Conservation (phyloP, 2,797 vertebrate species). For the Lagocephalus sceleratus region DNA sequence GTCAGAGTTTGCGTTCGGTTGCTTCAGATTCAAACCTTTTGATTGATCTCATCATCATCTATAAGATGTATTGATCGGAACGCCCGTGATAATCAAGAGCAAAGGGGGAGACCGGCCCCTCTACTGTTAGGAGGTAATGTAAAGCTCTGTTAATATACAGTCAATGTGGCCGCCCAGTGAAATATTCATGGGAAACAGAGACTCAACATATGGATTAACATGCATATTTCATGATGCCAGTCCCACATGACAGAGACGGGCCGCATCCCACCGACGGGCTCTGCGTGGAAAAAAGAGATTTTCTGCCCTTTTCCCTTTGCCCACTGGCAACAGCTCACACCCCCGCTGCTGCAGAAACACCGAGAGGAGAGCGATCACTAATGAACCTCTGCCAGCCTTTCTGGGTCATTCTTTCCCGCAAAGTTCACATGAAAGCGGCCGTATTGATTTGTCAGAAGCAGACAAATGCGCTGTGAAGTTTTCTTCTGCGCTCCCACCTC, state of each 20-base stretch:
- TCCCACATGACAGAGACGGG: constrained; percentile 41
- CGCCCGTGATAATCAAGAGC: constrained; percentile 29
- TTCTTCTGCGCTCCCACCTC: constrained; percentile 41
- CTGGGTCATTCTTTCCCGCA: constrained; percentile 54
- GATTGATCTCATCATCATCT: constrained; percentile 46
- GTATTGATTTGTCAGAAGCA: constrained; percentile 71
- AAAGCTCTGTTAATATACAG: constrained; percentile 12
- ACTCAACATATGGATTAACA: constrained; percentile 66
- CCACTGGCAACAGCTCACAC: constrained; percentile 45
- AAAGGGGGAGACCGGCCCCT: constrained; percentile 26
- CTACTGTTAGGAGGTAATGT: constrained; percentile 29
- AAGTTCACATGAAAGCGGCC: constrained; percentile 69
- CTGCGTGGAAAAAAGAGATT: constrained; percentile 27
- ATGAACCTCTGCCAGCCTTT: constrained; percentile 57
- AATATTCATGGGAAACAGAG: constrained; percentile 66
- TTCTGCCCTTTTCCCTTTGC: constrained; percentile 54
- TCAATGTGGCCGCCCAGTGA: constrained; percentile 38
- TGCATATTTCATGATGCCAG: constrained; percentile 68
- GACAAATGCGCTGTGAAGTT: constrained; percentile 63
- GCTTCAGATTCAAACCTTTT: constrained; percentile 34
- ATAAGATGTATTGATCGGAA: constrained; percentile 63
- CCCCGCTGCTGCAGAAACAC: constrained; percentile 27
- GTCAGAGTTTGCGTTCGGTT: constrained; percentile 37
- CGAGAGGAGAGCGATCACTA: constrained; percentile 38
- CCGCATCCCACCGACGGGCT: constrained; percentile 26